Evolutionary conservation across 1,140 invertebrate species (phyloP), one percentile per base, ranked within the genome.

Genomic region (Samia ricini): DNA sequence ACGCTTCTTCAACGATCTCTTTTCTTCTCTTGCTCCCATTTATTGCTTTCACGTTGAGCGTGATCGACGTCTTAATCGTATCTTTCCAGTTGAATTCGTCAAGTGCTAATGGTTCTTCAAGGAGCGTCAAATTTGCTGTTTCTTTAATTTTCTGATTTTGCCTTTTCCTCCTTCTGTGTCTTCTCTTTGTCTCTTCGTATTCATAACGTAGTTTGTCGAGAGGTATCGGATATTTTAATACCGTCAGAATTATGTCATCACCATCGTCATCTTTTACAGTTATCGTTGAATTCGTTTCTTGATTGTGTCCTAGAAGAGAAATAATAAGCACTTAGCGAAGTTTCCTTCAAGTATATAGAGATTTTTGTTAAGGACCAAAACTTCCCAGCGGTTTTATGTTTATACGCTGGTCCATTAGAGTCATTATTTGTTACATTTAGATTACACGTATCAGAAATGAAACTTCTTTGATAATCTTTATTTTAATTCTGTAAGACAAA

Each of bases 301-400:
- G 63, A 73, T 85, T 78, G 72, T 70, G 54, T 57, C 83, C 85
- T 88, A 83, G 68, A 88, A 87, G 54, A 77, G 68, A 75, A 82
- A 71, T 59, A 75, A 66, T 36, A 24, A n/a, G n/a, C n/a, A n/a
- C n/a, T n/a, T n/a, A n/a, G n/a, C n/a, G n/a, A n/a, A n/a, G n/a
- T n/a, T n/a, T n/a, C n/a, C n/a, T n/a, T n/a, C n/a, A n/a, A n/a
- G n/a, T n/a, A n/a, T n/a, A n/a, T n/a, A n/a, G n/a, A n/a, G n/a
- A n/a, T n/a, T n/a, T n/a, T n/a, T n/a, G n/a, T n/a, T n/a, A n/a
- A n/a, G n/a, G n/a, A n/a, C n/a, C n/a, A n/a, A n/a, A n/a, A n/a
- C n/a, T n/a, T n/a, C n/a, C n/a, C n/a, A n/a, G n/a, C n/a, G n/a
- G n/a, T n/a, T n/a, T n/a, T n/a, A n/a, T n/a, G n/a, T n/a, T n/a